Percentiles rank a stretch among this genome's conserved stretches.
These are phyloP conservation scores for Nyctereutes procyonoides DNA, from an alignment of 2,113 vertebrate species.

Conservation along the genomic window DNA sequence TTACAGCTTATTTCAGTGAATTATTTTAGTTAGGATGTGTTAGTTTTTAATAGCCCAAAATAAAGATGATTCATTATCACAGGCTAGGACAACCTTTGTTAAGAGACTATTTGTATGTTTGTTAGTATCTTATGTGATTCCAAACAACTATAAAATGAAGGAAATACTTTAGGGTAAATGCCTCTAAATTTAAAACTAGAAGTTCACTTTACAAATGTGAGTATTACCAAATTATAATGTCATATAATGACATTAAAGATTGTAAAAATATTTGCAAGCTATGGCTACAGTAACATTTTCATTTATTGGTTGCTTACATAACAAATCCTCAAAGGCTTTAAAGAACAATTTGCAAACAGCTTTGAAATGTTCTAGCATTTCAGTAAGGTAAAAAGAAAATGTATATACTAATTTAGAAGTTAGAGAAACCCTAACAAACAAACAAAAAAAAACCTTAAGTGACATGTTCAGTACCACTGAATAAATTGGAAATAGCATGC, in stretches of 20 bases:
- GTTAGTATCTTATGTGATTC: slow-evolving; percentile 19
- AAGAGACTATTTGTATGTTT: background rate
- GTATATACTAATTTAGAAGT: background rate
- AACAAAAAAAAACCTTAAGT: background rate
- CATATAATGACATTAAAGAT: slow-evolving; percentile 22
- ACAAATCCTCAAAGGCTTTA: slow-evolving; percentile 20
- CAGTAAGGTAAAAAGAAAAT: slow-evolving; percentile 22
- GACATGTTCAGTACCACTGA: background rate
- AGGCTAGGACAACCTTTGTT: background rate
- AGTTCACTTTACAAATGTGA: slow-evolving; percentile 30
- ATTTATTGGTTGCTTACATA: slow-evolving; percentile 37
- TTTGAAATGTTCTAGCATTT: background rate
- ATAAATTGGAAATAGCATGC: slow-evolving; percentile 5
- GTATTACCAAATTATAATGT: background rate
- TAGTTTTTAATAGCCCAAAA: slow-evolving; percentile 48
- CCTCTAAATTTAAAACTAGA: slow-evolving; percentile 39
- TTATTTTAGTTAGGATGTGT: slow-evolving; percentile 47
- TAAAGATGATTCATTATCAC: slow-evolving; percentile 32
- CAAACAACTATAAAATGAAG: slow-evolving; percentile 47
- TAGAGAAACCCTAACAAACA: background rate
- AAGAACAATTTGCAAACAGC: slow-evolving; percentile 38
- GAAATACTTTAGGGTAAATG: slow-evolving; percentile 35
- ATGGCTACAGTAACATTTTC: slow-evolving; percentile 28
- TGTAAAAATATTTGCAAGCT: slow-evolving; percentile 43
- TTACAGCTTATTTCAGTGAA: slow-evolving; percentile 34